These are phyloP conservation scores for Sylvia borin DNA, from an alignment of 2,797 vertebrate genomes.

Conservation along the genomic window DNA sequence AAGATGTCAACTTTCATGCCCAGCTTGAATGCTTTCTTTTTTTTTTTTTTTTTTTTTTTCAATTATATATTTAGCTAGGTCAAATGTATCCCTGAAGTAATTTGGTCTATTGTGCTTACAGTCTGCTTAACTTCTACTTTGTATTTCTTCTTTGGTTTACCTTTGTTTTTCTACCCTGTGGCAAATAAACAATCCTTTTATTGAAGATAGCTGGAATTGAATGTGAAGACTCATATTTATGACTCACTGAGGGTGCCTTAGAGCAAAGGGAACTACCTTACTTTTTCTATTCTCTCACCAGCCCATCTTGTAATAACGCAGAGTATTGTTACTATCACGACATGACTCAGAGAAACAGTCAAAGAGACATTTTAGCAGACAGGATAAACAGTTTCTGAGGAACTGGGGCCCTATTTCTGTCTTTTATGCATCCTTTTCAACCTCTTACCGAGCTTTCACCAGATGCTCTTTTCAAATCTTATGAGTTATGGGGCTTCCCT, in stretches of 20 bases:
- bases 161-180: conserved; percentile 46
- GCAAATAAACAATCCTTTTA: conserved; percentile 62
- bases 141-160: conserved; percentile 34
- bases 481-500: conserved; percentile 41
- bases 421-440: conserved; percentile 32
- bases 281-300: conserved; percentile 14
- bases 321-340: conserved; percentile 31
- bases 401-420: conserved; percentile 43
- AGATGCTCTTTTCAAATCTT: conserved; percentile 45
- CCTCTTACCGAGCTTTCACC: conserved; percentile 6
- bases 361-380: conserved; percentile 38
- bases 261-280: conserved; percentile 38
- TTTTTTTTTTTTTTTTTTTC: neutral
- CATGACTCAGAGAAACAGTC: conserved; percentile 51
- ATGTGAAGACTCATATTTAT: conserved; percentile 41
- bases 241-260: conserved; percentile 16
- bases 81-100: neutral
- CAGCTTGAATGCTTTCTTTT: neutral
- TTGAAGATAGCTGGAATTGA: conserved; percentile 63
- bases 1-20: neutral
- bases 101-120: conserved; percentile 34
- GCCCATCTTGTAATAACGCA: neutral
- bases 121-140: conserved; percentile 45
- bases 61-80: conserved; percentile 36
- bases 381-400: conserved; percentile 50